Conservation (phyloP, 2,113 vertebrate species). For the Sporophila hypoxantha region DNA sequence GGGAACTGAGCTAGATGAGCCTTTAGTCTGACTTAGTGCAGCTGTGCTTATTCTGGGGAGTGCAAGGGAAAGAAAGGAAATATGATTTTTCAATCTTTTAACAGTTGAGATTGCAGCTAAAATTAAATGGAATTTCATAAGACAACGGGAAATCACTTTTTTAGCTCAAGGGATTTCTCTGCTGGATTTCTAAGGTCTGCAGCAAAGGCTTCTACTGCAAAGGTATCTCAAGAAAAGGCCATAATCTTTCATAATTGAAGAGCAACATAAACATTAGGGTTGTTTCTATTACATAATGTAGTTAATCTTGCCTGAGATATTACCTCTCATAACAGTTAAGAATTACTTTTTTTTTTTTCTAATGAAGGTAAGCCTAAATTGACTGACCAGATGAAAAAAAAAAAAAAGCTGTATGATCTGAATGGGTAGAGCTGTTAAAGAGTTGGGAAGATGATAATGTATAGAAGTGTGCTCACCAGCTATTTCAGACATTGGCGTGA, state of each 20-base stretch:
- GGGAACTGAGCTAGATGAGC: neutral
- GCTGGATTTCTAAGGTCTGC: neutral
- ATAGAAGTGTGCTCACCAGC: neutral
- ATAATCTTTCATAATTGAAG: neutral
- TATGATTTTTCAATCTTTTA: neutral
- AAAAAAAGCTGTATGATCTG: neutral
- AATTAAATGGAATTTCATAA: neutral
- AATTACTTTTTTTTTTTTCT: neutral
- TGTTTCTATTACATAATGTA: neutral
- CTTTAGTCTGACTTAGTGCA: neutral
- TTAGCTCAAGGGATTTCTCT: neutral
- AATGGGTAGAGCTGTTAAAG: neutral
- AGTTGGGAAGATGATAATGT: neutral
- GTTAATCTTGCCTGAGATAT: neutral
- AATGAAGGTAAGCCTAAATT: neutral
- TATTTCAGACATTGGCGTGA: neutral
- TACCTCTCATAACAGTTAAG: neutral
- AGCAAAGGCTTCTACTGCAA: neutral
- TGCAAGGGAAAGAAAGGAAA: neutral
- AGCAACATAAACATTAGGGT: neutral
- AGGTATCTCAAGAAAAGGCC: neutral
- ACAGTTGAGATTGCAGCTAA: neutral
- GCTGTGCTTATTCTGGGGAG: neutral
- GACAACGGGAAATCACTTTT: neutral
- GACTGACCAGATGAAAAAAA: neutral